A percentile compares a stretch with the other conserved stretches of the same genome.
phyloP scores from a whole-genome alignment of 2,113 vertebrate species.

The Triplophysa siluroides region DNA sequence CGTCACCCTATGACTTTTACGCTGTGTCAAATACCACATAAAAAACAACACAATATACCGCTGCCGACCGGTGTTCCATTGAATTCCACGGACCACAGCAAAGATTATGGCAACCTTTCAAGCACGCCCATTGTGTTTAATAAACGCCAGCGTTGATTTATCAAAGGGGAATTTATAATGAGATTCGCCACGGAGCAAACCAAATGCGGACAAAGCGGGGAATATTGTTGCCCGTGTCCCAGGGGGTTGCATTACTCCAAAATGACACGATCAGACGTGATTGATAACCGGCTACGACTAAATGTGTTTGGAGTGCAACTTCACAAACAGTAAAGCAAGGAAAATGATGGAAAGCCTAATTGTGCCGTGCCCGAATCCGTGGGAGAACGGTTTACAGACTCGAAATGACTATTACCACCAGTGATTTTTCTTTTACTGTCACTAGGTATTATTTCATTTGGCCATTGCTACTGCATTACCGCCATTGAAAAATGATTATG shows the following conservation, averaged over 20 bases:
- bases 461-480: not conserved
- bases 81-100: not conserved
- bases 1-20: conserved; percentile 3
- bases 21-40: not conserved
- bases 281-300: conserved; percentile 23
- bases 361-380: not conserved
- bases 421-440: conserved; percentile 4
- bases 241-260: conserved; percentile 4
- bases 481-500: conserved; percentile 31
- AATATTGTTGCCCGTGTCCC: conserved; percentile 21
- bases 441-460: not conserved
- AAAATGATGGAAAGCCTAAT: conserved; percentile 25
- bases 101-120: not conserved
- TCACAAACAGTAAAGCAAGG: conserved; percentile 33
- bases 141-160: conserved; percentile 12
- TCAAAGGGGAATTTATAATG: conserved; percentile 23
- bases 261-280: conserved; percentile 33
- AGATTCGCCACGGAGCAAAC: conserved; percentile 1
- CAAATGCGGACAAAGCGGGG: conserved; percentile 4
- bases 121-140: not conserved
- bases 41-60: not conserved
- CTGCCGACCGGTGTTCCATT: not conserved
- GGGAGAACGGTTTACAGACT: not conserved
- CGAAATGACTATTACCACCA: conserved; percentile 15
- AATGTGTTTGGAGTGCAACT: conserved; percentile 36